Evolutionary conservation across 2,113 vertebrate species (phyloP).

Genomic region (Tychaedon coryphoeus): DNA sequence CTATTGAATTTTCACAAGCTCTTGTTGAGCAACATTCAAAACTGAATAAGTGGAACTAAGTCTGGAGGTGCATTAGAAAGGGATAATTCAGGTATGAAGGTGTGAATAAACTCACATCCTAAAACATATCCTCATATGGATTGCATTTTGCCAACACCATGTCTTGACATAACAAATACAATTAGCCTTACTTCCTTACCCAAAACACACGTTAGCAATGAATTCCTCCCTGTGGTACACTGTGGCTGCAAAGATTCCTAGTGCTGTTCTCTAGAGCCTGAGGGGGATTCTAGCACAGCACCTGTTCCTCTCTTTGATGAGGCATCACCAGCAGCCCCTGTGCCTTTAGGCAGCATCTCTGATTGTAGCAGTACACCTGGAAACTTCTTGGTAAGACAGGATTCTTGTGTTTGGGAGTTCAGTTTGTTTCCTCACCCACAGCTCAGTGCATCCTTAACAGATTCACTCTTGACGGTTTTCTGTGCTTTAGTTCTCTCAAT

Average conservation of each 20-base stretch:
- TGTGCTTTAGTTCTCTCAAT: neutral
- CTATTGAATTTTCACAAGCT: neutral
- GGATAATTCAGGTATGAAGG: neutral
- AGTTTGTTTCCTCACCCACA: neutral
- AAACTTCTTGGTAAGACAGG: neutral
- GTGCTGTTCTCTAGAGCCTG: neutral
- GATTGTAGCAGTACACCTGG: neutral
- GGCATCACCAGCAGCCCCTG: neutral
- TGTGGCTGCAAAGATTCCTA: neutral
- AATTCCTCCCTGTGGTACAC: neutral
- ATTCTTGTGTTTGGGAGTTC: neutral
- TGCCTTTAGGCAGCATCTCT: constrained; percentile 27
- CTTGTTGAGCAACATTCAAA: neutral
- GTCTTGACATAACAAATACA: neutral
- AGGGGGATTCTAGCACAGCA: neutral
- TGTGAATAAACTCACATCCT: neutral
- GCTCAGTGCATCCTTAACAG: neutral
- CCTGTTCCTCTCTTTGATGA: constrained; percentile 32
- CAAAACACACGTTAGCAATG: neutral
- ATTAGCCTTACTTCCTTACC: neutral
- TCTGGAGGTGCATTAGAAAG: neutral
- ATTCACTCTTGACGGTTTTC: neutral
- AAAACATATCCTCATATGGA: neutral
- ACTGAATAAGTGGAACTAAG: neutral
- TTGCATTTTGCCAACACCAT: neutral